Evolutionary conservation across 2,113 vertebrate species (phyloP).

Genomic region (Piprites chloris): DNA sequence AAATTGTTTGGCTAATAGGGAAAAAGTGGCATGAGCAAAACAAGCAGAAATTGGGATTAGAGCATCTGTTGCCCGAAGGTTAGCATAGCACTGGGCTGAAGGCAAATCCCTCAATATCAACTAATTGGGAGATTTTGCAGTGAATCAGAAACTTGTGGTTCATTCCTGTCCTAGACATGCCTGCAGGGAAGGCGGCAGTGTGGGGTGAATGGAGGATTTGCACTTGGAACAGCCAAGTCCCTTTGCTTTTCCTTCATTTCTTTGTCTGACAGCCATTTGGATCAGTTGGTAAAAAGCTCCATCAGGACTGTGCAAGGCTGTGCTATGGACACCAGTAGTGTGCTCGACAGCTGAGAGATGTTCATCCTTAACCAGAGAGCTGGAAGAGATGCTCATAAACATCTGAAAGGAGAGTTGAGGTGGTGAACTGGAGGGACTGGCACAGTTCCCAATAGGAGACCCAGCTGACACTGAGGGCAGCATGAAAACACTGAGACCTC

Average conservation of each 20-base stretch:
- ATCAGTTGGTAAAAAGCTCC: not conserved
- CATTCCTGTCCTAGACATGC: not conserved
- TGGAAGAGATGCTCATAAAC: not conserved
- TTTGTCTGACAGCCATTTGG: not conserved
- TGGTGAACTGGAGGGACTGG: not conserved
- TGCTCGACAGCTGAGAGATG: rapidly evolving
- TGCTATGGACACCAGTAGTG: rapidly evolving
- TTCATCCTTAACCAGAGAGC: not conserved
- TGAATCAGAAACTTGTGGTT: not conserved
- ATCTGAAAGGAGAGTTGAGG: not conserved
- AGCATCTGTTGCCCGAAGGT: not conserved
- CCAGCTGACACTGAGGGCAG: not conserved
- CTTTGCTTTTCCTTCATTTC: not conserved
- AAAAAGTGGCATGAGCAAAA: not conserved
- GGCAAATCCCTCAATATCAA: not conserved
- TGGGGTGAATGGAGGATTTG: not conserved
- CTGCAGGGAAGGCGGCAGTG: not conserved
- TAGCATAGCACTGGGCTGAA: not conserved
- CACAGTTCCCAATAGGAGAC: not conserved
- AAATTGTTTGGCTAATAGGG: not conserved
- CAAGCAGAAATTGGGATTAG: not conserved
- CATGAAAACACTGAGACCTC: not conserved
- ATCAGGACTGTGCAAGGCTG: too few relatives aligned
- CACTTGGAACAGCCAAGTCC: not conserved
- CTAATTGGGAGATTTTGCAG: not conserved